A percentile compares a stretch with the other conserved stretches of the same genome.
These are phyloP conservation scores for Idaea aversata DNA, from an alignment of 2,888 invertebrate genomes.

Conservation along the genomic window DNA sequence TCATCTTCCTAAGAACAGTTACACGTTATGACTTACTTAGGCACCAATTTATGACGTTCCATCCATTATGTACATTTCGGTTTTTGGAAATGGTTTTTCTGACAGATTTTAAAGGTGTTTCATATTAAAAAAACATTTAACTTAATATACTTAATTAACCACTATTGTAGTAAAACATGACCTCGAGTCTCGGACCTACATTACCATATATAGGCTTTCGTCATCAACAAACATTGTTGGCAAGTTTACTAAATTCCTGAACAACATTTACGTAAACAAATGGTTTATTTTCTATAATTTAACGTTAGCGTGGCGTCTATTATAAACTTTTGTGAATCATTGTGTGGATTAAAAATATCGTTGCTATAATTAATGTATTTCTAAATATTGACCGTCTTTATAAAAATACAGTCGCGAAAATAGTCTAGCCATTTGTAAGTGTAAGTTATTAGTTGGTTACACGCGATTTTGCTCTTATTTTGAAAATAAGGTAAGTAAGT, in stretches of 20 bases:
- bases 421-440: background rate
- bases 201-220: background rate
- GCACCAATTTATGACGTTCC: no score
- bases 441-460: no score
- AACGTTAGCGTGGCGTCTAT: background rate
- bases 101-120: no score
- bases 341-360: background rate
- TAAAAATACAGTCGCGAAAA: background rate
- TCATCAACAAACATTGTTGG: background rate
- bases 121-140: no score
- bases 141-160: no score
- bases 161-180: background rate
- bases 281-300: background rate
- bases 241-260: background rate
- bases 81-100: no score
- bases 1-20: no score
- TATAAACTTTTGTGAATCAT: background rate
- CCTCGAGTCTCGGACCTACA: background rate
- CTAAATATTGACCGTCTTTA: background rate
- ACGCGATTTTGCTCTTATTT: no score
- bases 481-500: no score
- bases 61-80: no score
- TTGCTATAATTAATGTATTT: background rate
- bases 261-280: background rate
- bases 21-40: no score